Conservation (phyloP, 1,140 invertebrate species). For the Drosophila rhopaloa region DNA sequence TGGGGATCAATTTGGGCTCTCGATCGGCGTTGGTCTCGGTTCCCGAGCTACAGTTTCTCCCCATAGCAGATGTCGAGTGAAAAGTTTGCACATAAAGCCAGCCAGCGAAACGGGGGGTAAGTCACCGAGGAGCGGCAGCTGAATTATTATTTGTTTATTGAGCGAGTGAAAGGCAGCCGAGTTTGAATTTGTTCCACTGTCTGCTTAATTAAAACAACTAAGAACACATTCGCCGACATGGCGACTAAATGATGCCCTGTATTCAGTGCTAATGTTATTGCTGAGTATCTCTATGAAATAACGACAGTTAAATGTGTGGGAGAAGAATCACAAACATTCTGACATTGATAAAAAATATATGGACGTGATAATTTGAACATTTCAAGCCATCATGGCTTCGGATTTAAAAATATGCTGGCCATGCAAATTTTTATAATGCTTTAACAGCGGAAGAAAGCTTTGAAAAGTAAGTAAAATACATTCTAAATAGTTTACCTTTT, state of each 20-base stretch:
- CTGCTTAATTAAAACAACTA: constrained; percentile 63
- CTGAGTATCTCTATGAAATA: not conserved
- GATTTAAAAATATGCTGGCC: not conserved
- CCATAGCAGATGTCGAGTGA: constrained; percentile 26
- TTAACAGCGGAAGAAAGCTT: not conserved
- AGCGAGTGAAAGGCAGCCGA: constrained; percentile 68
- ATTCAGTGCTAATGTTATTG: too few relatives aligned
- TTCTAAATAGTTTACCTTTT: too few relatives aligned
- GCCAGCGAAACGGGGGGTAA: constrained; percentile 44
- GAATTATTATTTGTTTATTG: constrained; percentile 69
- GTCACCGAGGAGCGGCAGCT: constrained; percentile 6
- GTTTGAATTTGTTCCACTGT: constrained; percentile 76
- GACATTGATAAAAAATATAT: constrained; percentile 9
- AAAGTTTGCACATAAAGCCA: constrained; percentile 58
- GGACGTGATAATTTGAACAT: constrained; percentile 10
- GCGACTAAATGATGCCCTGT: constrained; percentile 16
- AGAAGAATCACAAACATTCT: not conserved
- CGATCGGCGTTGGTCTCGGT: constrained; percentile 35
- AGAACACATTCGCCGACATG: constrained; percentile 2
- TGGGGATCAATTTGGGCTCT: constrained; percentile 43
- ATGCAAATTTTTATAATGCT: not conserved
- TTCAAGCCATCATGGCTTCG: not conserved
- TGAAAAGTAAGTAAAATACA: too few relatives aligned
- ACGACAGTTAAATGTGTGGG: not conserved
- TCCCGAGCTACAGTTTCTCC: constrained; percentile 29